A percentile compares a stretch with the other conserved stretches of the same genome.
phyloP scores from a whole-genome alignment of 2,888 invertebrate species.

The Pasiphila rectangulata region DNA sequence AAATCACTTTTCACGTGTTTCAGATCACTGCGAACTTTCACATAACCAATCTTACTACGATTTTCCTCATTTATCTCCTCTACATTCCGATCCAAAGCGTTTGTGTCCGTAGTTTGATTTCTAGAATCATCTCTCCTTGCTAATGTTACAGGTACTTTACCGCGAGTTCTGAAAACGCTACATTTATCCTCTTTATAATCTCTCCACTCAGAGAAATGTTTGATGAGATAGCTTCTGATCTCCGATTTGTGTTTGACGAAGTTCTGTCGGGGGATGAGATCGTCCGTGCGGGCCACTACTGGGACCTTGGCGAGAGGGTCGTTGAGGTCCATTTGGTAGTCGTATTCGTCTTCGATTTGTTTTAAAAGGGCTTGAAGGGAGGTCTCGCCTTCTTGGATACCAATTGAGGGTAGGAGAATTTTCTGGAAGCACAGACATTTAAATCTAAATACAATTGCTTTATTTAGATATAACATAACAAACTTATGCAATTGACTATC shows the following conservation, averaged over 20 bases:
- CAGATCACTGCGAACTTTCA: too few relatives aligned
- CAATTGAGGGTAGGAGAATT: constrained; percentile 3
- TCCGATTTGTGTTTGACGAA: constrained; percentile 39
- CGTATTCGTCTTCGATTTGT: constrained; percentile 1
- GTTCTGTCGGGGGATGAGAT: neutral
- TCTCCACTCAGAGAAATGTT: constrained; percentile 46
- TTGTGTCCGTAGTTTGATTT: too few relatives aligned
- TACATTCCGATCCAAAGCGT: too few relatives aligned
- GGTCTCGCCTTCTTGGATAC: neutral
- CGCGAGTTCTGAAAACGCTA: constrained; percentile 48
- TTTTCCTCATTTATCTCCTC: too few relatives aligned
- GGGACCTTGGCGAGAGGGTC: neutral
- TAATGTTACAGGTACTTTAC: too few relatives aligned
- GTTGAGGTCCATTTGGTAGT: neutral
- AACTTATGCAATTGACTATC: too few relatives aligned
- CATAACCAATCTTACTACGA: too few relatives aligned
- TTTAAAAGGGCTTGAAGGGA: constrained; percentile 1
- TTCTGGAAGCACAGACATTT: constrained; percentile 8
- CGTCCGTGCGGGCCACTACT: neutral
- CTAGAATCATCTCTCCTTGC: too few relatives aligned
- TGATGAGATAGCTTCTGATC: constrained; percentile 46
- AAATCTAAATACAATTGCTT: too few relatives aligned
- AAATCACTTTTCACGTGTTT: too few relatives aligned
- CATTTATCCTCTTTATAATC: constrained; percentile 29
- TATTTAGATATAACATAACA: too few relatives aligned